Evolutionary conservation across 2,888 invertebrate species (phyloP).

Genomic region (Anodontia alba): DNA sequence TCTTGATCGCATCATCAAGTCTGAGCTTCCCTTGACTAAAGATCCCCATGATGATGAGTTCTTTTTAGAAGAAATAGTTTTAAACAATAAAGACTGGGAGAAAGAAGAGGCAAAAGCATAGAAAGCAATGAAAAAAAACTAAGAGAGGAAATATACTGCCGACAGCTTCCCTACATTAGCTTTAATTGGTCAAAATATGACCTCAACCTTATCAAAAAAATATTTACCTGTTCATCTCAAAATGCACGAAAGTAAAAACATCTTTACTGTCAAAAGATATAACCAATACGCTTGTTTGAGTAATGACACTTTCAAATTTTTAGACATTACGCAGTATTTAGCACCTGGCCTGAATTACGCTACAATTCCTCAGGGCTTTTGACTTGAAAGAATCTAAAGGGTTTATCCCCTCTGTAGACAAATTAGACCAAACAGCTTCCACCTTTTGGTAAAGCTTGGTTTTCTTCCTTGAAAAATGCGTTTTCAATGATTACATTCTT

Average conservation of each 20-base stretch:
- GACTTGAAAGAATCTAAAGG: slow-evolving; percentile 1
- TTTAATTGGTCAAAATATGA: slow-evolving; percentile 30
- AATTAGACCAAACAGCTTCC: background rate
- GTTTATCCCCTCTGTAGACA: background rate
- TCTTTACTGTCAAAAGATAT: slow-evolving; percentile 22
- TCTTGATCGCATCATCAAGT: background rate
- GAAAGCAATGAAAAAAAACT: slow-evolving; percentile 6
- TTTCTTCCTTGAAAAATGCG: background rate
- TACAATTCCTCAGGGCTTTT: background rate
- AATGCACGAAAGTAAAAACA: slow-evolving; percentile 21
- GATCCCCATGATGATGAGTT: background rate
- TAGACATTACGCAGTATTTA: slow-evolving; percentile 13
- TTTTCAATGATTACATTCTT: too few species aligned
- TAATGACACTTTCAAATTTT: background rate
- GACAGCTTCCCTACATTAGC: slow-evolving; percentile 25
- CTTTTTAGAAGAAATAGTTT: background rate
- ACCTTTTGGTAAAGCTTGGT: background rate
- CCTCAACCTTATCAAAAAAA: slow-evolving; percentile 34
- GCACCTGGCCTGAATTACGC: too few species aligned
- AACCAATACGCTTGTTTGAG: slow-evolving; percentile 22
- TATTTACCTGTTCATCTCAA: slow-evolving; percentile 10
- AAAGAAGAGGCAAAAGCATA: background rate
- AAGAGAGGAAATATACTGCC: slow-evolving; percentile 17
- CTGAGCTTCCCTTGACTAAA: background rate
- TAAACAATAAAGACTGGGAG: background rate